Evolutionary conservation across 2,797 vertebrate genomes (phyloP).

Genomic region (Rousettus madagascariensis): DNA sequence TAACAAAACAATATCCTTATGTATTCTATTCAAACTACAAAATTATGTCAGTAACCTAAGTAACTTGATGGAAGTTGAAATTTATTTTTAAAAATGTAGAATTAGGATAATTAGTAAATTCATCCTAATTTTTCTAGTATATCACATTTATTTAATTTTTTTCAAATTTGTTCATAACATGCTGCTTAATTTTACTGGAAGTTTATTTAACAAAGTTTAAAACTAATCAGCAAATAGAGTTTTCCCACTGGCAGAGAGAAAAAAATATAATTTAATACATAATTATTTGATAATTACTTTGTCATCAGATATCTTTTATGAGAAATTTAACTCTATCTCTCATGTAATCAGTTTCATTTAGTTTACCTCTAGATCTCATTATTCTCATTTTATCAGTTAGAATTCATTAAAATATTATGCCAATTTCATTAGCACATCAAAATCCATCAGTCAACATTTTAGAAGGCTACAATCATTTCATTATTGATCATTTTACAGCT

Average conservation of each 20-base stretch:
- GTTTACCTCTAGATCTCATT: conserved; percentile 73
- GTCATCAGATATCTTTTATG: conserved; percentile 59
- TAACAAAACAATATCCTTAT: background rate
- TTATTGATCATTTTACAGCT: conserved; percentile 63
- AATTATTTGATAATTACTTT: conserved; percentile 79
- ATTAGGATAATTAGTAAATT: conserved; percentile 10
- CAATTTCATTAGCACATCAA: conserved; percentile 70
- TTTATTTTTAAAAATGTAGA: background rate
- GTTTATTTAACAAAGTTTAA: conserved; percentile 48
- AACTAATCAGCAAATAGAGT: conserved; percentile 60
- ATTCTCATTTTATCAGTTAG: conserved; percentile 75
- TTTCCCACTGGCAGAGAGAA: conserved; percentile 59
- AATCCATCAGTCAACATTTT: conserved; percentile 52
- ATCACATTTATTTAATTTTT: conserved; percentile 28
- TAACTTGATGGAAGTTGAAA: background rate
- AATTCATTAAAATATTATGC: conserved; percentile 67
- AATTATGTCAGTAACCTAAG: background rate
- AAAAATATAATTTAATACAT: conserved; percentile 70
- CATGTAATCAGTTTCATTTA: conserved; percentile 67
- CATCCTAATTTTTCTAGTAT: background rate
- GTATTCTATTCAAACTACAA: background rate
- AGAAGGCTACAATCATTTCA: conserved; percentile 48
- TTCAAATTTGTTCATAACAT: background rate
- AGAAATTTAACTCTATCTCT: conserved; percentile 57
- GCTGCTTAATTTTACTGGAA: conserved; percentile 45